Conservation (phyloP, 2,113 vertebrate genomes). For the Cathartes aura region DNA sequence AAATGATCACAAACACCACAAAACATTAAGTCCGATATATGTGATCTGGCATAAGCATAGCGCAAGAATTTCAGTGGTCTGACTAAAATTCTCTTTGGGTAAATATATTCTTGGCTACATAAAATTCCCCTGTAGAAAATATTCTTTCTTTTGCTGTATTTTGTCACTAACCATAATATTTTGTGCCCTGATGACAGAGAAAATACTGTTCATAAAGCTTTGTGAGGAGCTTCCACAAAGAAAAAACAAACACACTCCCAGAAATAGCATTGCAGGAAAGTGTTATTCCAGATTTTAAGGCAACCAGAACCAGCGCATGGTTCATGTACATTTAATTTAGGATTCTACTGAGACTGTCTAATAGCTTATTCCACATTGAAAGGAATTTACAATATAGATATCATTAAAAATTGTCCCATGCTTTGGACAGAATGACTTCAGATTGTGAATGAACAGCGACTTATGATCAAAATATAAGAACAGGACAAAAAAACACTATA, state of each 20-base stretch:
- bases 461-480: background rate
- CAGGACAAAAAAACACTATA: background rate
- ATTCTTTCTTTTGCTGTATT: background rate
- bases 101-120: background rate
- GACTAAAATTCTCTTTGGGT: background rate
- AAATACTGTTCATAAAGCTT: background rate
- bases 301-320: background rate
- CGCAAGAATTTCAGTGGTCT: background rate
- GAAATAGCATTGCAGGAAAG: background rate
- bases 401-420: background rate
- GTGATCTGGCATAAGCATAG: background rate
- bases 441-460: background rate
- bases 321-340: background rate
- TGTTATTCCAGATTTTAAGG: background rate
- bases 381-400: background rate
- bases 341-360: background rate
- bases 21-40: background rate
- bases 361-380: background rate
- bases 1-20: background rate
- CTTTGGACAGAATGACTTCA: background rate
- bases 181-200: background rate
- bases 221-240: background rate
- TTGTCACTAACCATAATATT: conserved; percentile 3
- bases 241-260: background rate
- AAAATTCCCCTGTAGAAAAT: background rate